A percentile compares a stretch with the other conserved stretches of the same genome.
Conservation (phyloP, 2,888 invertebrate species). For the Pseudococcus longispinus region DNA sequence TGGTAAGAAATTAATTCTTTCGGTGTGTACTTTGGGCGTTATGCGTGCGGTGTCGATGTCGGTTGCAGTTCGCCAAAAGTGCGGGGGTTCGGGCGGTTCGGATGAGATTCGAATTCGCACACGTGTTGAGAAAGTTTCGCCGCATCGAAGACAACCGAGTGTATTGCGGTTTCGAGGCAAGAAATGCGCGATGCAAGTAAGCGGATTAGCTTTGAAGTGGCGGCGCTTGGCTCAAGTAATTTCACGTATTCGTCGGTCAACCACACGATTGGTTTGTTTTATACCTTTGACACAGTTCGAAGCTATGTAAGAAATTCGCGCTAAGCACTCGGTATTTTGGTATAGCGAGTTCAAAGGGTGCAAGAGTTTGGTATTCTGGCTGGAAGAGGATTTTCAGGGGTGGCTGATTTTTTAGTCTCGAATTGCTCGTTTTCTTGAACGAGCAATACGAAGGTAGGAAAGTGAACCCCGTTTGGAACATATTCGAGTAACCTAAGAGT, state of each 20-base stretch:
- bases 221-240: not conserved
- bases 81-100: not conserved
- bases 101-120: not conserved
- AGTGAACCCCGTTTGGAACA: too few relatives aligned
- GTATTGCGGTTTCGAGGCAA: not conserved
- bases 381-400: too few relatives aligned
- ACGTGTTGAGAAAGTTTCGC: not conserved
- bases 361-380: too few relatives aligned
- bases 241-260: conserved; percentile 16
- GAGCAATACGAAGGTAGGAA: too few relatives aligned
- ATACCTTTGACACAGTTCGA: not conserved
- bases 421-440: too few relatives aligned
- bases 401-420: too few relatives aligned
- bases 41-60: not conserved
- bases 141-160: not conserved
- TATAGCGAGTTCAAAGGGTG: not conserved
- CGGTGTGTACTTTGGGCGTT: not conserved
- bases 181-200: conserved; percentile 11
- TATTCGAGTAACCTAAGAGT: too few relatives aligned
- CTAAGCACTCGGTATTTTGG: not conserved
- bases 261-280: conserved; percentile 7
- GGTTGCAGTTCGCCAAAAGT: too few relatives aligned
- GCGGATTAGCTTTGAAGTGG: conserved; percentile 27
- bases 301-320: not conserved
- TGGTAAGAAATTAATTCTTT: not conserved